Base-by-base conservation (phyloP, 2,888 invertebrate genomes). In the Leptopilina syphax region DNA sequence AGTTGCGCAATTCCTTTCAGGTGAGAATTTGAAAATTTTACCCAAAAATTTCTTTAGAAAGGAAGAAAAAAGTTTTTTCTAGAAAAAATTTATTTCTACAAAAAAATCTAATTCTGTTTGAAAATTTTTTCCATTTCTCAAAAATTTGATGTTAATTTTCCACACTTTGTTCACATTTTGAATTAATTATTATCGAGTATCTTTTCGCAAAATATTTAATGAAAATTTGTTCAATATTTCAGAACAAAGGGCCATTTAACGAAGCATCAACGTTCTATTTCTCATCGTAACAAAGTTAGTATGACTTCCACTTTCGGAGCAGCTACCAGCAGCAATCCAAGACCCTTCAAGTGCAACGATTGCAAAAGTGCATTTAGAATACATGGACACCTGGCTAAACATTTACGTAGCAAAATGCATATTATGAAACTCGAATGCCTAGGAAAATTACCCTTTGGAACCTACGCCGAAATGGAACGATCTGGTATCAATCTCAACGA, bases 341-440 rank as follows among this genome's bases (percentile, higher is more conserved):
- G 99, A 77, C 98, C 99, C 24, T 99, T 98, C 92, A 97, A 98
- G 89, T 99, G 99, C 93, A 95, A 95, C 27, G 98, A 99, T 90
- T 99, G 99, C 92, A 97, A 97, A 90, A 97, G 98, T 86, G 98
- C 98, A 9, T 99, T 99, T 92, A 94, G 98, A 86, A 98, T 98
- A 89, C 98, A 98, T 89, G 99, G 99, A 0, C 99, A 99, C 92
- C 93, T 99, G 88, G 98, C 98, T 0, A 99, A 99, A 92, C 99
- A 99, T 93, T 94, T 99, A 82, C 95, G 99, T 79, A 98, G 98
- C 84, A 98, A 98, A 93, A 97, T 97, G 94, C 99, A 99, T 90
- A 98, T 98, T 65, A 97, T 97, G 95, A 96, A 97, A 88, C 93
- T 98, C 83, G 98, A 98, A 92, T 97, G 97, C 90, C 93, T 98